phyloP scores from a whole-genome alignment of 1,140 invertebrate genomes.

The Cyclina sinensis region DNA sequence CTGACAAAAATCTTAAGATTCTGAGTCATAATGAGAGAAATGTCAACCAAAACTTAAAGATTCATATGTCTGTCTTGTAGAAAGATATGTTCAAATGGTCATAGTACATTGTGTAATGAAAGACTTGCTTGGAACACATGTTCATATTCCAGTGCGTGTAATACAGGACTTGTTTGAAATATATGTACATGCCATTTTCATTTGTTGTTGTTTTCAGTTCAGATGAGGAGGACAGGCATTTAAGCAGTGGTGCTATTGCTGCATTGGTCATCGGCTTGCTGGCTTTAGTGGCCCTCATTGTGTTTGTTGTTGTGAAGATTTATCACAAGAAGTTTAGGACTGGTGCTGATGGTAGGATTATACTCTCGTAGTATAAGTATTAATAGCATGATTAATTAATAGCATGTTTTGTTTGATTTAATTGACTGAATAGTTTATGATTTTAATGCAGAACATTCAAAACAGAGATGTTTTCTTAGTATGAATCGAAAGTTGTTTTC shows the following conservation, averaged over 20 bases:
- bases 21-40: too few relatives aligned
- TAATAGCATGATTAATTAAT: background rate
- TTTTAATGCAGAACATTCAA: background rate
- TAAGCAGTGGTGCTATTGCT: conserved; percentile 32
- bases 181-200: too few relatives aligned
- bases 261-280: conserved; percentile 39
- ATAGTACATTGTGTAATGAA: too few relatives aligned
- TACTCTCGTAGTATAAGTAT: background rate
- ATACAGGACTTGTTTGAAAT: too few relatives aligned
- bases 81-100: too few relatives aligned
- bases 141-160: too few relatives aligned
- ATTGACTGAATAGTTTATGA: background rate
- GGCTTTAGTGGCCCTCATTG: background rate
- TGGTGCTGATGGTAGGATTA: conserved; percentile 1
- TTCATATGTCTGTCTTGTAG: too few relatives aligned
- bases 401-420: background rate
- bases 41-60: too few relatives aligned
- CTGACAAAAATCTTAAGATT: too few relatives aligned
- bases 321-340: conserved; percentile 17
- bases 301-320: conserved; percentile 26
- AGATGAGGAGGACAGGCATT: background rate
- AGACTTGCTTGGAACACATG: too few relatives aligned
- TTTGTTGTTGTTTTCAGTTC: conserved; percentile 18
- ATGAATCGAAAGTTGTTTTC: too few relatives aligned
- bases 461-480: too few relatives aligned